Percentiles rank a stretch among this genome's conserved stretches.
Evolutionary conservation across 2,797 vertebrate species (phyloP).

Genomic region (Lithobates pipiens): DNA sequence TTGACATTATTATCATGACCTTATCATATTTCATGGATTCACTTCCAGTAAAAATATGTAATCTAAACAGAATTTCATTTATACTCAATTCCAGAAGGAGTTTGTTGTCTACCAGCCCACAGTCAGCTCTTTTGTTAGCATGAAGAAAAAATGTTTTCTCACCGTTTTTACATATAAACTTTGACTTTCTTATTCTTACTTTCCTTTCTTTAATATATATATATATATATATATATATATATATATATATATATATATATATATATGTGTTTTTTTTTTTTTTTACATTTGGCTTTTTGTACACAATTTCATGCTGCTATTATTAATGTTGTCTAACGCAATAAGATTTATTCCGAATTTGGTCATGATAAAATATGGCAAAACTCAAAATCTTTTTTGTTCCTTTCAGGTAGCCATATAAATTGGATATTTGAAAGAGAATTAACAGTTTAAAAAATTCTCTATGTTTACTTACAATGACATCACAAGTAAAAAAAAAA

Average conservation of each 20-base stretch:
- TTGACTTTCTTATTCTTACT: not conserved
- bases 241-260: too few species aligned
- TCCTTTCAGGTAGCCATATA: not conserved
- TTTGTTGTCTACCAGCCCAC: slow-evolving; percentile 58
- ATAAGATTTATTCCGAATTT: not conserved
- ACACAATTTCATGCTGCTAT: not conserved
- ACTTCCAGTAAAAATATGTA: slow-evolving; percentile 65
- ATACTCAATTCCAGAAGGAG: slow-evolving; percentile 63
- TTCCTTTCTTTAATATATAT: too few species aligned
- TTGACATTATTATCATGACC: slow-evolving; percentile 67
- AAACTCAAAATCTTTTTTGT: not conserved
- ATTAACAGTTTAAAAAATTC: not conserved
- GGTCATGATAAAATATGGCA: not conserved
- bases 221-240: too few species aligned
- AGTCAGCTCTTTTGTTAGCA: slow-evolving; percentile 21
- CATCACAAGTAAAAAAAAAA: too few species aligned
- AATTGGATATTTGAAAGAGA: not conserved
- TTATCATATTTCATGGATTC: slow-evolving; percentile 67
- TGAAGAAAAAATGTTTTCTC: not conserved
- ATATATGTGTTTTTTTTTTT: not conserved
- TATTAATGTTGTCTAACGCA: not conserved
- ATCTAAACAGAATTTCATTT: slow-evolving; percentile 70
- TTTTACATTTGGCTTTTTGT: not conserved
- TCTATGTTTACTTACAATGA: too few species aligned
- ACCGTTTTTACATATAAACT: not conserved